A percentile compares a stretch with the other conserved stretches of the same genome.
These are phyloP conservation scores for Oryzias curvinotus DNA, from an alignment of 2,113 vertebrate genomes.

Conservation along the genomic window DNA sequence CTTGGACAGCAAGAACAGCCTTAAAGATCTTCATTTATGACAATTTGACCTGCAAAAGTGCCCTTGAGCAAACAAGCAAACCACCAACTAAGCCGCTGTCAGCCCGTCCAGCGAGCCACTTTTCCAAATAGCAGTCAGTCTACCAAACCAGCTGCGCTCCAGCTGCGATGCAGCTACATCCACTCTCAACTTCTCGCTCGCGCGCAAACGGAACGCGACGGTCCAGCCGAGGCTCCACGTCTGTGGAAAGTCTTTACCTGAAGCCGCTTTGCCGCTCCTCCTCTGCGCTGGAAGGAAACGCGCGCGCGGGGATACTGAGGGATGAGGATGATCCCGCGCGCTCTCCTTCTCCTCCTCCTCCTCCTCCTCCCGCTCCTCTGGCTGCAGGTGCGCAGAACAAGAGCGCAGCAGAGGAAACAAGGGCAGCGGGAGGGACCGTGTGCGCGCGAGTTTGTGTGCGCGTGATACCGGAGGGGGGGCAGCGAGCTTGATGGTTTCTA, in stretches of 20 bases:
- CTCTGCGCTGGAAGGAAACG: not conserved
- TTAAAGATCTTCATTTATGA: not conserved
- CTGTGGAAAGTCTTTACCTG: not conserved
- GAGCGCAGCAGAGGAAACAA: not conserved
- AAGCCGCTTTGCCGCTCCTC: not conserved
- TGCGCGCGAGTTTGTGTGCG: constrained; percentile 1
- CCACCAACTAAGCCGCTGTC: not conserved
- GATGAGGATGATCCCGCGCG: constrained; percentile 2
- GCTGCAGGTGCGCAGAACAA: constrained; percentile 18
- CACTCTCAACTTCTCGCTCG: not conserved
- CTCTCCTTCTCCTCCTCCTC: constrained; percentile 7
- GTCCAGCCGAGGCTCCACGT: not conserved
- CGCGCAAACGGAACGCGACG: not conserved
- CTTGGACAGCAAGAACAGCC: not conserved
- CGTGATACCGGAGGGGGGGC: constrained; percentile 8
- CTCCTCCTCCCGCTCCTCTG: constrained; percentile 3
- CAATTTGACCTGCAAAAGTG: not conserved
- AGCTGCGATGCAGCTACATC: not conserved
- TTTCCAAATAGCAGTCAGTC: constrained; percentile 31
- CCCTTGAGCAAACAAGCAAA: constrained; percentile 3
- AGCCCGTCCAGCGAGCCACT: not conserved
- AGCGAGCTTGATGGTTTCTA: constrained; percentile 40
- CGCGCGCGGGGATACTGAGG: no score
- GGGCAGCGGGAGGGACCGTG: not conserved
- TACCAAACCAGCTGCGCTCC: not conserved